phyloP scores from a whole-genome alignment of 2,113 vertebrate species.

The Podarcis cretensis region DNA sequence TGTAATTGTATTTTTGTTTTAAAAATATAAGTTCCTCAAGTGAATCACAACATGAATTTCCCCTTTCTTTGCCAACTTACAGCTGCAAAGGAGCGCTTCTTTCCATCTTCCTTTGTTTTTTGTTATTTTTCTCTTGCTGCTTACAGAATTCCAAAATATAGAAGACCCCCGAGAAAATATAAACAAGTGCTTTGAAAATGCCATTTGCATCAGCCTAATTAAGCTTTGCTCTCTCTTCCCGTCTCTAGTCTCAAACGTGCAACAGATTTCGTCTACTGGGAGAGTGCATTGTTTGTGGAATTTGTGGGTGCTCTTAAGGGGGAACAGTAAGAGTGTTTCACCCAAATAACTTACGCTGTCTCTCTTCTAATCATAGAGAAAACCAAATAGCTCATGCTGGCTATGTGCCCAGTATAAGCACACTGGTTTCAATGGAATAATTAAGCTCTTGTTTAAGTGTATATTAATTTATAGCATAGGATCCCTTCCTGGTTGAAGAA shows the following conservation, averaged over 20 bases:
- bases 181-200: slow-evolving; percentile 11
- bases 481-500: too few relatives aligned
- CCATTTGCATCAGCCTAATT: neutral
- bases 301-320: neutral
- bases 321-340: neutral
- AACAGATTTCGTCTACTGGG: neutral
- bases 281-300: neutral
- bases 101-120: slow-evolving; percentile 3
- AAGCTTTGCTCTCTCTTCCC: neutral
- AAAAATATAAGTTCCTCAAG: neutral
- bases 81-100: neutral
- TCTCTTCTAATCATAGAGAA: slow-evolving; percentile 13
- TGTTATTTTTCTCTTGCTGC: neutral
- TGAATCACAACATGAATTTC: neutral
- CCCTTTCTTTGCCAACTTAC: neutral
- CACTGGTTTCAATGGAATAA: neutral
- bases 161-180: neutral
- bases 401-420: neutral
- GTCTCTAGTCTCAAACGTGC: neutral
- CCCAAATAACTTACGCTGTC: neutral
- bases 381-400: neutral
- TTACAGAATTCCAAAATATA: slow-evolving; percentile 19
- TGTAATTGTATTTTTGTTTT: neutral
- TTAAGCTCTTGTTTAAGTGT: neutral
- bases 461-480: neutral